Base-by-base conservation (phyloP, 2,888 invertebrate genomes). In the Congeria kusceri region DNA sequence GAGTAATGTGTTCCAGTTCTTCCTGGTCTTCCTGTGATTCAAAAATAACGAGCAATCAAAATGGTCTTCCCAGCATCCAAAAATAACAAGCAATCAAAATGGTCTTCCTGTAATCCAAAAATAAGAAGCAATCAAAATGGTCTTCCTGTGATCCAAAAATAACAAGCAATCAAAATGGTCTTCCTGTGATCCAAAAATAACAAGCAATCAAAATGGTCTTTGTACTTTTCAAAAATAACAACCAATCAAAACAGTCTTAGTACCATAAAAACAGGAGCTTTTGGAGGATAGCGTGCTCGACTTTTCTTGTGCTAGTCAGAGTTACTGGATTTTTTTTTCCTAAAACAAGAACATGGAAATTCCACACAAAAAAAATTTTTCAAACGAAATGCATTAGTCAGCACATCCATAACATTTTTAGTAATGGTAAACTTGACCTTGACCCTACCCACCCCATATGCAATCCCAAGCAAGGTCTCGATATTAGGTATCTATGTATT, bases 1-100 rank as follows among this genome's bases (percentile, higher is more conserved):
- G 86, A 29, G 92, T 90, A 59, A 93, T 89, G 62, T 91, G 90
- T 68, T 92, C 89, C 29, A 93, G 77, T 64, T 93, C 93, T 29
- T 88, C 89, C 67, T 88, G 86, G 53, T 93, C 92, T 74, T 91
- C 92, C 13, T 4, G 11, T 1, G 13, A 25, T 15, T n/a, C 1
- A 39, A 39, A 39, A 39, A 39, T 39, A 39, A 39, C 11, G 15
- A 13, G 13, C 3, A 23, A 29, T 59, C n/a, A 28, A 20, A 23
- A 59, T 59, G 7, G 1, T 56, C 23, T n/a, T 56, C 25, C 90
- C 92, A 80, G 20, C 28, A 25, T 29, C 18, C 15, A 28, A 63
- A 18, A 23, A 44, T 25, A 29, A 29, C 3, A 59, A 27, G 9
- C 28, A 23, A 29, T 59, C n/a, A 28, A 20, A 23, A 59, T 88